Conservation (phyloP, 2,113 vertebrate genomes). For the Excalfactoria chinensis region DNA sequence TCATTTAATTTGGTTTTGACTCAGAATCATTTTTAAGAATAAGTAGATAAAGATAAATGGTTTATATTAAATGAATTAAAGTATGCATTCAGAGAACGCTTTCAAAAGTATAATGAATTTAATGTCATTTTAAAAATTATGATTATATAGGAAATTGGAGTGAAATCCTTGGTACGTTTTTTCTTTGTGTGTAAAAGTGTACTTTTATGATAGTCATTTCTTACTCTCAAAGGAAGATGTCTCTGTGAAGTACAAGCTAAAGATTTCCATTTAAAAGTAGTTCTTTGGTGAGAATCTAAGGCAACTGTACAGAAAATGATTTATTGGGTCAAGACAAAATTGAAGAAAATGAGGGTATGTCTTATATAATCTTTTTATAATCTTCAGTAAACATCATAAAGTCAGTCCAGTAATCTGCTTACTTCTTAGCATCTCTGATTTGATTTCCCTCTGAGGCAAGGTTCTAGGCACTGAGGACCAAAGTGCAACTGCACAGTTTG, state of each 20-base stretch:
- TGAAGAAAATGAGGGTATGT: constrained; percentile 4
- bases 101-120: not conserved
- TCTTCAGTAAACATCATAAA: constrained; percentile 16
- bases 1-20: not conserved
- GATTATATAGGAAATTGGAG: not conserved
- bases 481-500: not conserved
- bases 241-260: not conserved
- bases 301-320: not conserved
- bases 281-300: not conserved
- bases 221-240: not conserved
- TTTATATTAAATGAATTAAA: not conserved
- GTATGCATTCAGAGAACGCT: not conserved
- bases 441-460: constrained; percentile 16
- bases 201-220: not conserved
- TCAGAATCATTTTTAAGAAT: not conserved
- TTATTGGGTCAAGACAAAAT: not conserved
- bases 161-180: not conserved
- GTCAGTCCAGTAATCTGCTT: constrained; percentile 33
- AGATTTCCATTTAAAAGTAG: not conserved
- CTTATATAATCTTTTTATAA: constrained; percentile 33
- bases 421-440: constrained; percentile 38
- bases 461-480: not conserved
- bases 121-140: not conserved
- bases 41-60: not conserved
- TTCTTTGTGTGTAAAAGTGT: not conserved